A percentile compares a stretch with the other conserved stretches of the same genome.
phyloP scores from a whole-genome alignment of 2,113 vertebrate species.

The Argyrosomus japonicus region DNA sequence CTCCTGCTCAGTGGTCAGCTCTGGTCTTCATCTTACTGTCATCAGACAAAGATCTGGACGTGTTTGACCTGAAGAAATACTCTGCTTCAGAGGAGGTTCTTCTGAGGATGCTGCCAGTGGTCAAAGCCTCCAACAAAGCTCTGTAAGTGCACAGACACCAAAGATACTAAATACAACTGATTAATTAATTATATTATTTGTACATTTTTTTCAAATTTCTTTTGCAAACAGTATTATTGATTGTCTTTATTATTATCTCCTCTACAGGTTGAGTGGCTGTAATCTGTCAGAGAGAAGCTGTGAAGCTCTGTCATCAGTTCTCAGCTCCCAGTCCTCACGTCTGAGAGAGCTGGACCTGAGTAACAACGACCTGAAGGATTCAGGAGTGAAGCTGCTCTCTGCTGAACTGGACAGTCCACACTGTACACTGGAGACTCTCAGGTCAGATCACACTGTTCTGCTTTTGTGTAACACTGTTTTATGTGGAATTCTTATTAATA shows the following conservation, averaged over 20 bases:
- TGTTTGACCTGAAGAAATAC: slow-evolving; percentile 40
- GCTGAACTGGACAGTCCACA: too few species aligned
- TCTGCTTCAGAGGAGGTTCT: slow-evolving; percentile 26
- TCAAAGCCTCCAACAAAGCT: slow-evolving; percentile 31
- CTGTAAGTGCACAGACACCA: slow-evolving; percentile 29
- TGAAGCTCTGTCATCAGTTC: too few species aligned
- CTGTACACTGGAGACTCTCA: too few species aligned
- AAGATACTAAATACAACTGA: neutral
- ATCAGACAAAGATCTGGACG: slow-evolving; percentile 1
- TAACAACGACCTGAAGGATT: too few species aligned
- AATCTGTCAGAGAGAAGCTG: too few species aligned
- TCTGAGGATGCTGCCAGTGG: slow-evolving; percentile 26
- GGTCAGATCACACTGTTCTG: too few species aligned
- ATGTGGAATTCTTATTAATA: too few species aligned
- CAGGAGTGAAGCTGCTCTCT: too few species aligned
- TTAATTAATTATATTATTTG: neutral
- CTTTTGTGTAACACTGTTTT: too few species aligned
- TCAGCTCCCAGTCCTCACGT: too few species aligned
- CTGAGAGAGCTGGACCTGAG: too few species aligned
- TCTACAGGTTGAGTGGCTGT: neutral
- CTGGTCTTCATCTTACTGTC: slow-evolving; percentile 45
- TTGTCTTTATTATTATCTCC: neutral
- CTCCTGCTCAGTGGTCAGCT: slow-evolving; percentile 48
- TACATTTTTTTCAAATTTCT: neutral
- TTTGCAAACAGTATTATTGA: neutral